Evolutionary conservation across 2,113 vertebrate species (phyloP).

Genomic region (Prunella himalayana): DNA sequence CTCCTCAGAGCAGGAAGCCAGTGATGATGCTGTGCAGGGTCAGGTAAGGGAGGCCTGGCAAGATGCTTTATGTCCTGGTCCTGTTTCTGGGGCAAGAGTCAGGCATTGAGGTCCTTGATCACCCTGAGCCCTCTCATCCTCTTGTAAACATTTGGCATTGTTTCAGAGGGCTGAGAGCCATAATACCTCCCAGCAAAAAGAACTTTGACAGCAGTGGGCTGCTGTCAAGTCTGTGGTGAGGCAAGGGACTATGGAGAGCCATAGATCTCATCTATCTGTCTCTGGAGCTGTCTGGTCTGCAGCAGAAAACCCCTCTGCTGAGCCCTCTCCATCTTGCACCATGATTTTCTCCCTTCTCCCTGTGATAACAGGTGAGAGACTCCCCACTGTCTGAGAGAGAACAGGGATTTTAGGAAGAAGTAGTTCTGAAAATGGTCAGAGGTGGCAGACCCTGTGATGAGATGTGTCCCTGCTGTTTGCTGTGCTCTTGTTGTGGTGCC

Average conservation of each 20-base stretch:
- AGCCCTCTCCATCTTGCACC: not conserved
- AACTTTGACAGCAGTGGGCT: not conserved
- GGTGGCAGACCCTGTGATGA: not conserved
- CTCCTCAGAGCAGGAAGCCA: slow-evolving; percentile 97
- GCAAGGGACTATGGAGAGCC: not conserved
- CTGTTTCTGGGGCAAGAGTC: not conserved
- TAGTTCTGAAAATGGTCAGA: not conserved
- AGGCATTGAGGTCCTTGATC: not conserved
- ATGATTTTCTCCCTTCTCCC: not conserved
- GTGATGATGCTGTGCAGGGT: slow-evolving; percentile 90
- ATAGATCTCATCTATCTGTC: not conserved
- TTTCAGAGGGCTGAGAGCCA: not conserved
- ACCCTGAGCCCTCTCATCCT: not conserved
- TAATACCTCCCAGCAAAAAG: not conserved
- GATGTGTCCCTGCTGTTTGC: not conserved
- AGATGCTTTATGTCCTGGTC: not conserved
- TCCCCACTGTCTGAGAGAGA: not conserved
- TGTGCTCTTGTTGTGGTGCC: not conserved
- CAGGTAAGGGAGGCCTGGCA: slow-evolving; percentile 75
- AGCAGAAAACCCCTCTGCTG: not conserved
- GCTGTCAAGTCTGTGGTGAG: not conserved
- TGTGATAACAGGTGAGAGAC: not conserved
- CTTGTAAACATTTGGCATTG: not conserved
- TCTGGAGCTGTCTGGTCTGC: not conserved
- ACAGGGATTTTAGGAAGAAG: not conserved